phyloP scores from a whole-genome alignment of 1,140 invertebrate species.

The Drosophila pseudoobscura region DNA sequence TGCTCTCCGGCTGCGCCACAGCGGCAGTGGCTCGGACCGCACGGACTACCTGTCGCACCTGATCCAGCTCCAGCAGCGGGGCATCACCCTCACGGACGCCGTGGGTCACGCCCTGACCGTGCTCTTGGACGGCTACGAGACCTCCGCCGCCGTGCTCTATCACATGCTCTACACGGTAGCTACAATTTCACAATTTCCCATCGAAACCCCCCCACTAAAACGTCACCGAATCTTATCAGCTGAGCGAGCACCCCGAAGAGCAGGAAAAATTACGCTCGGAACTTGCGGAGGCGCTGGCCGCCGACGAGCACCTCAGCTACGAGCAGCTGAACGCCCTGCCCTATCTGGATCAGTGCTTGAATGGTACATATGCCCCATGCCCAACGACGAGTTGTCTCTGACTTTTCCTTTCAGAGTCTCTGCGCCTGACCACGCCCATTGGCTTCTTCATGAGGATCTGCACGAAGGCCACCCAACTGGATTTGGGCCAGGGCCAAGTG shows the following conservation, averaged over 20 bases:
- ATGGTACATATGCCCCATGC: conserved; percentile 37
- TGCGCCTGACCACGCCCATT: conserved; percentile 59
- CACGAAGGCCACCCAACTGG: conserved; percentile 80
- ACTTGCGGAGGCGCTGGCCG: conserved; percentile 39
- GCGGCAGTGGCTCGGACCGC: conserved; percentile 41
- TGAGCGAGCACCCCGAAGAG: conserved; percentile 50
- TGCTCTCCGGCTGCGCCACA: conserved; percentile 66
- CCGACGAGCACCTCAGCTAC: conserved; percentile 44
- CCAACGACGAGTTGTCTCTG: neutral
- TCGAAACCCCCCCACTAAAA: neutral
- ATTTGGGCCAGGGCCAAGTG: conserved; percentile 54
- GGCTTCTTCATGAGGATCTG: conserved; percentile 71
- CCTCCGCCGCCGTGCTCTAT: conserved; percentile 70
- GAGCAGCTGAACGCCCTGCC: conserved; percentile 57
- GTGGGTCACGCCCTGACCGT: conserved; percentile 84
- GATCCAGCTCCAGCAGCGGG: conserved; percentile 76
- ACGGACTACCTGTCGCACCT: conserved; percentile 79
- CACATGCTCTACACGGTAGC: conserved; percentile 68
- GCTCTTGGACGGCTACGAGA: conserved; percentile 86
- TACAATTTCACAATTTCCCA: conserved; percentile 4
- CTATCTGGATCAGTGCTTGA: conserved; percentile 74
- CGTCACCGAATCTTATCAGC: conserved; percentile 35
- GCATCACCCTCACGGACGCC: conserved; percentile 85
- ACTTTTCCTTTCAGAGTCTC: conserved; percentile 43
- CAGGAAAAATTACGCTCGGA: conserved; percentile 61